Percentiles rank a stretch among this genome's conserved stretches.
Evolutionary conservation across 2,113 vertebrate genomes (phyloP).

Genomic region (Amblyornis subalaris): DNA sequence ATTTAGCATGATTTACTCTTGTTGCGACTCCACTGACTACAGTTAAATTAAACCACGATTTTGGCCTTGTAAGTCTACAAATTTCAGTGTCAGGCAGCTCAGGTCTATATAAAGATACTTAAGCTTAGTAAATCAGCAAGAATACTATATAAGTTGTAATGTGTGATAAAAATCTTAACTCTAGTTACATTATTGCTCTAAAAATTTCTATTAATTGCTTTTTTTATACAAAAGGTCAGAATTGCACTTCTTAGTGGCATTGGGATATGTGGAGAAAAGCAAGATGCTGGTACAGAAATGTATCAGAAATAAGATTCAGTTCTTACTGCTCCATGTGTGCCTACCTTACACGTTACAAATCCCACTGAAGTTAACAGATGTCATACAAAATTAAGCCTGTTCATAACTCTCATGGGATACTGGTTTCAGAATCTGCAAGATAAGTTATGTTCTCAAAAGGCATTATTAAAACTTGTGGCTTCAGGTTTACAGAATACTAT

Average conservation of each 20-base stretch:
- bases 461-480: slow-evolving; percentile 22
- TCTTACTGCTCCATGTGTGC: slow-evolving; percentile 9
- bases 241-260: slow-evolving; percentile 51
- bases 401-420: neutral
- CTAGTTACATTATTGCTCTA: slow-evolving; percentile 21
- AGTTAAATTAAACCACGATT: neutral
- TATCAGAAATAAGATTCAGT: slow-evolving; percentile 2
- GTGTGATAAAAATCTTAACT: slow-evolving; percentile 5
- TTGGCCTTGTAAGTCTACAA: neutral
- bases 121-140: neutral
- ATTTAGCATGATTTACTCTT: neutral
- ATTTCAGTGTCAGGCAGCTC: slow-evolving; percentile 19
- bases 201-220: neutral
- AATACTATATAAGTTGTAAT: neutral
- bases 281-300: neutral
- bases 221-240: slow-evolving; percentile 46
- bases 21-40: neutral
- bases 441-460: slow-evolving; percentile 33
- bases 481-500: slow-evolving; percentile 45
- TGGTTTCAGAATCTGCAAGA: slow-evolving; percentile 30
- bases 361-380: neutral
- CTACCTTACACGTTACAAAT: neutral
- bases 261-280: slow-evolving; percentile 29
- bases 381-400: neutral
- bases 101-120: slow-evolving; percentile 33